Base-by-base conservation (phyloP, 2,797 vertebrate genomes). In the Melanotaenia maccullochi region DNA sequence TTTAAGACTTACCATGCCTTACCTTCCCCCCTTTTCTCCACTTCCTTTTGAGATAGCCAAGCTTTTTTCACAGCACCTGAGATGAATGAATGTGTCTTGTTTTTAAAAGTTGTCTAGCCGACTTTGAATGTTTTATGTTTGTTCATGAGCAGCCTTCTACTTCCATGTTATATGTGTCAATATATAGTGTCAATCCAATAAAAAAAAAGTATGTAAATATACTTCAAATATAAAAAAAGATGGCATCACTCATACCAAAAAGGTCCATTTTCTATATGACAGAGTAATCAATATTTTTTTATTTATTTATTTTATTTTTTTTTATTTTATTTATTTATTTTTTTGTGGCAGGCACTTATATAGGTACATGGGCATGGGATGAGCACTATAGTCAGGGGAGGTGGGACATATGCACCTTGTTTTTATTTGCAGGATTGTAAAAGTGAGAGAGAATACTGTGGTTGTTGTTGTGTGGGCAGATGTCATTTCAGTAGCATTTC, bases 1-100 rank as follows among this genome's bases (percentile, higher is more conserved):
- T 93, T 92, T 91, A 90, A 88, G 84, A 85, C 87, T 87, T 74
- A 77, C 85, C 36, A 71, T 89, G 75, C 86, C 83, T 89, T 82
- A 87, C 85, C 82, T 89, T 85, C 76, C 72, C 61, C 82, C 47
- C n/a, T 75, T 85, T 75, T 85, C 88, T 89, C 72, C 60, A 6
- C 68, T 86, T 83, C 59, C 85, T 85, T 89, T 90, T 90, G 73
- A 91, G 78, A 90, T 89, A 86, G 73, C 35, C 74, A 74, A 86
- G 79, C 79, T 40, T 38, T 68, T 73, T 73, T 72, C 88, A 82
- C 71, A 79, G 79, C 62, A 83, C 85, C 87, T 70, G 68, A 88
- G 79, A 82, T 83, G 85, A 90, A 90, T 86, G 65, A 86, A 79
- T 80, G 65, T 35, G 32, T 25, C 30, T 74, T 75, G 62, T 87